A percentile compares a stretch with the other conserved stretches of the same genome.
Evolutionary conservation across 2,888 invertebrate genomes (phyloP).

Genomic region (Tolmerus cingulatus): DNA sequence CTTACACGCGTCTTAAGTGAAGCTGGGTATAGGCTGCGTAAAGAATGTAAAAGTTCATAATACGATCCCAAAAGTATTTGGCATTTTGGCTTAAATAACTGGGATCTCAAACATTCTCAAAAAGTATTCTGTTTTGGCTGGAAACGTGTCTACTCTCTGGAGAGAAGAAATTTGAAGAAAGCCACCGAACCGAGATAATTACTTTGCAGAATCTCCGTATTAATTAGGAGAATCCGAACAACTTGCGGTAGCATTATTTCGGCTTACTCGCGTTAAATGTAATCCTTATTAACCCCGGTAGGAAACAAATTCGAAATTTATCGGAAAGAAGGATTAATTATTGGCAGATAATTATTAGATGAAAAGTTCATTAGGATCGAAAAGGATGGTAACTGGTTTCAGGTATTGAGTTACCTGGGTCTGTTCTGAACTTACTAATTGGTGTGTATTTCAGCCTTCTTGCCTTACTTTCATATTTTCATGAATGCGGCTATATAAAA

Average conservation of each 20-base stretch:
- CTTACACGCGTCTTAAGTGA: neutral
- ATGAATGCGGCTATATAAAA: neutral
- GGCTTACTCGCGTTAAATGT: neutral
- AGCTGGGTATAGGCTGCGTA: neutral
- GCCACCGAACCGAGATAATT: neutral
- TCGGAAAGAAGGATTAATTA: conserved; percentile 16
- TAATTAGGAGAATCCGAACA: neutral
- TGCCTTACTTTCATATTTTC: neutral
- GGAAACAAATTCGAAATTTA: neutral
- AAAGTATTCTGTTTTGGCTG: neutral
- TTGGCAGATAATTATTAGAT: neutral
- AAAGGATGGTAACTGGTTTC: neutral
- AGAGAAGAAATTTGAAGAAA: neutral
- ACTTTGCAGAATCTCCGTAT: neutral
- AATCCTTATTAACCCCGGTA: neutral
- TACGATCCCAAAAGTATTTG: neutral
- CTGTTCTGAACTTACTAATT: neutral
- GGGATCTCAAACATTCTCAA: neutral
- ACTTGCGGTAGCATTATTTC: neutral
- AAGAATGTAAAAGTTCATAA: neutral
- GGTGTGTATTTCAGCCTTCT: neutral
- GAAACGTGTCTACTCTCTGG: neutral
- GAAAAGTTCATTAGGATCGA: neutral
- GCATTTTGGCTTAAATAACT: neutral
- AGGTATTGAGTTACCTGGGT: neutral